Conservation (phyloP, 2,888 invertebrate genomes). For the Drosophila greeni region DNA sequence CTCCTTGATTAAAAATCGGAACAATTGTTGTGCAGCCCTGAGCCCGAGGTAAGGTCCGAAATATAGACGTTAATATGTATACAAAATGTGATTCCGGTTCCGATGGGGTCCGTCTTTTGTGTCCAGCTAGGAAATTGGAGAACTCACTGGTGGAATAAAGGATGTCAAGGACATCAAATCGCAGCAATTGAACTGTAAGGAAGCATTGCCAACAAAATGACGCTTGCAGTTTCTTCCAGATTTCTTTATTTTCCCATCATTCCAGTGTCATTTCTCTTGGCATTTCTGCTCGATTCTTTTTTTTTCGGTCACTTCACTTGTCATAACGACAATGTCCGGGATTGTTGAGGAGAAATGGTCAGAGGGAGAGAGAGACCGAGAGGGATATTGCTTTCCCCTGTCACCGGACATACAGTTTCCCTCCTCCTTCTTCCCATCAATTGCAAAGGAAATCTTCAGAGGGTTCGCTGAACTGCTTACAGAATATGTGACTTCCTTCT, state of each 20-base stretch:
- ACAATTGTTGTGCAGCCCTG: conserved; percentile 8
- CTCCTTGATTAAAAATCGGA: conserved; percentile 38
- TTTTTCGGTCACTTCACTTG: conserved; percentile 58
- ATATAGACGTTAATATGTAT: conserved; percentile 1
- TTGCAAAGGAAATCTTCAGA: conserved; percentile 21
- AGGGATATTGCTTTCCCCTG: conserved; percentile 54
- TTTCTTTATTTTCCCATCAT: conserved; percentile 24
- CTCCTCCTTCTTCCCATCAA: conserved; percentile 12
- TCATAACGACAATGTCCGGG: conserved; percentile 57
- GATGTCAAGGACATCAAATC: conserved; percentile 40
- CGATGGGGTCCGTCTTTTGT: conserved; percentile 14
- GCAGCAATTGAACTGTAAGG: conserved; percentile 60
- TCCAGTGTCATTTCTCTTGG: conserved; percentile 29
- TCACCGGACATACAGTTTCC: conserved; percentile 8
- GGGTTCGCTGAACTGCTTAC: conserved; percentile 23
- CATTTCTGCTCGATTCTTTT: conserved; percentile 17
- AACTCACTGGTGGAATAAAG: conserved; percentile 21
- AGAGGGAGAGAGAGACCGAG: conserved; percentile 19
- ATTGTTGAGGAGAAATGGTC: not conserved
- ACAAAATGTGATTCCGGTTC: conserved; percentile 6
- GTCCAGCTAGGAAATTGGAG: conserved; percentile 23
- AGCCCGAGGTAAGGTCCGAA: not conserved
- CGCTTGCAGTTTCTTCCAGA: conserved; percentile 52
- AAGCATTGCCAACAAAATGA: conserved; percentile 66
- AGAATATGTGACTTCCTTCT: conserved; percentile 25